A percentile compares a stretch with the other conserved stretches of the same genome.
Evolutionary conservation across 2,113 vertebrate genomes (phyloP).

Genomic region (Ochotona curzoniae): DNA sequence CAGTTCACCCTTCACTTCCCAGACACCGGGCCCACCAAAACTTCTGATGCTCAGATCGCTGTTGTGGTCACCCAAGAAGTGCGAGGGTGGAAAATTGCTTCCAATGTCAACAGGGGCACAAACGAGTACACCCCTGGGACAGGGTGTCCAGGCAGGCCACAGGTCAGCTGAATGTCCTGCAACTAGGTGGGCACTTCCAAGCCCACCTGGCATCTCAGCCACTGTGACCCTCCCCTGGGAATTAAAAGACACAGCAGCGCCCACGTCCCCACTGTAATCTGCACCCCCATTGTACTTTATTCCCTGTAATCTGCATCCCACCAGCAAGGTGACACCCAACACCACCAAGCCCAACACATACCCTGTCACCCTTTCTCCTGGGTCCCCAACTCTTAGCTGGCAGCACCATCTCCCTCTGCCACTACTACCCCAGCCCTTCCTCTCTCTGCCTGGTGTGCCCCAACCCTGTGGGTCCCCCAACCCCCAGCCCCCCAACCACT

Average conservation of each 20-base stretch:
- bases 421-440: not conserved
- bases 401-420: not conserved
- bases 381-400: not conserved
- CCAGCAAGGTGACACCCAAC: not conserved
- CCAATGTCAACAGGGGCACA: too few relatives aligned
- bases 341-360: accelerated
- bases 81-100: not conserved
- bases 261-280: not conserved
- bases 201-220: not conserved
- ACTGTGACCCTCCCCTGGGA: not conserved
- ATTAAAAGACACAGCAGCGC: not conserved
- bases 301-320: not conserved
- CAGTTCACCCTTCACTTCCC: not conserved
- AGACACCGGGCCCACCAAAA: not conserved
- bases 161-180: accelerated
- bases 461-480: not conserved
- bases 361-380: accelerated
- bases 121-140: too few relatives aligned
- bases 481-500: not conserved
- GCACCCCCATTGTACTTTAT: accelerated
- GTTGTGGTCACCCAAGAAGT: not conserved
- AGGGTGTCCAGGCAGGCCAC: not conserved
- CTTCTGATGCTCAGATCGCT: not conserved
- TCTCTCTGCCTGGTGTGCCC: not conserved
- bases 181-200: not conserved